Base-by-base conservation (phyloP, 2,797 vertebrate genomes). In the Enteromius anoplus region DNA sequence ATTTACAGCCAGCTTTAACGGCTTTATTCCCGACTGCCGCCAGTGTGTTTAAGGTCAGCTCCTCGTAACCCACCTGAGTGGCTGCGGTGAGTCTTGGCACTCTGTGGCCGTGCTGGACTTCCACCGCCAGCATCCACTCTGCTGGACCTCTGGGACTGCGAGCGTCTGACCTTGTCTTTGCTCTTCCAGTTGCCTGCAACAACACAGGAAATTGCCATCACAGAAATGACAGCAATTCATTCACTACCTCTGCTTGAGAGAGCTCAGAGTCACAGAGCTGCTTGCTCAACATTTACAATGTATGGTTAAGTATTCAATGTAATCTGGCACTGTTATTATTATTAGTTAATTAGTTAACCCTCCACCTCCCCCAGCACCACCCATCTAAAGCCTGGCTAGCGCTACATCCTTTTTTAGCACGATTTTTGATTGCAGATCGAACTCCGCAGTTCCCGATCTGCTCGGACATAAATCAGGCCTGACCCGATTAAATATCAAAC, bases 31-130 rank as follows among this genome's bases (percentile, higher is more conserved):
- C n/a, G 1, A 11, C 40, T 49, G 68, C 23, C 34, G 15, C 40
- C 12, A 14, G 2, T 29, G 45, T 29, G 32, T 51, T 37, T 64
- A 23, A 29, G 11, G 21, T n/a, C 58, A 64, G 72, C 65, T 65
- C 55, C 49, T 80, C 21, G 26, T 65, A 73, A 53, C 60, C n/a
- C 83, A 85, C 78, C 72, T 47, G 77, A 70, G 32, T 4, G 76
- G 85, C 84, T 92, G 88, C 72, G 84, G 0, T 75, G 83, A 8
- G 85, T 85, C 76, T 86, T 93, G 49, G 92, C 89, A 0, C 93
- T 94, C 86, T 88, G 92, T 0, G 91, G 88, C 4, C 88, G 87
- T 0, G 32, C 58, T 34, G 90, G 34, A 34, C 85, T 42, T 26
- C 49, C 53, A 29, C 3, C 4, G 2, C 47, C 82, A 29, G 21